A percentile compares a stretch with the other conserved stretches of the same genome.
Evolutionary conservation across 2,888 invertebrate genomes (phyloP).

Genomic region (Diadromus collaris): DNA sequence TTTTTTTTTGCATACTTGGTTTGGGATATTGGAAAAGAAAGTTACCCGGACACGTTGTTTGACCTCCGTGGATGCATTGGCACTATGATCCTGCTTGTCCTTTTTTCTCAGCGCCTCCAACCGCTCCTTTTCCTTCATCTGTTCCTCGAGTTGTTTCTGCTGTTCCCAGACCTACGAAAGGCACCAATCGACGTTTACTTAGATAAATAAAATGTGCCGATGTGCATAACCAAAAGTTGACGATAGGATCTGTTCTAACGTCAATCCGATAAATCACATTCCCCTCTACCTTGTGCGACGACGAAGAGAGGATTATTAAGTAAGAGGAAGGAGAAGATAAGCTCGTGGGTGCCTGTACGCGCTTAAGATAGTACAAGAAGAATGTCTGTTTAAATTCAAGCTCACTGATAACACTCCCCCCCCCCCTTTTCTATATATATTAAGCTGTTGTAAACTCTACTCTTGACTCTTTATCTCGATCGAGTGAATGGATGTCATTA

Average conservation of each 20-base stretch:
- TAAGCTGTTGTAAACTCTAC: slow-evolving; percentile 44
- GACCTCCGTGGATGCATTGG: slow-evolving; percentile 97
- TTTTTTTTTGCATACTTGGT: background rate
- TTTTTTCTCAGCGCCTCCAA: slow-evolving; percentile 94
- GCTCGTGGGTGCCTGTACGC: slow-evolving; percentile 27
- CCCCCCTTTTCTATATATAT: too few relatives aligned
- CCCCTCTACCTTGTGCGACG: background rate
- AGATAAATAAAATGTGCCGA: background rate
- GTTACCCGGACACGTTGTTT: slow-evolving; percentile 95
- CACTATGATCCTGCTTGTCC: slow-evolving; percentile 97
- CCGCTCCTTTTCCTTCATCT: slow-evolving; percentile 90
- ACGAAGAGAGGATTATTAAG: background rate
- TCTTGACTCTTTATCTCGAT: slow-evolving; percentile 46
- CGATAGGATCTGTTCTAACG: background rate
- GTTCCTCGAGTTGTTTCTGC: slow-evolving; percentile 91
- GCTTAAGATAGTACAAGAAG: slow-evolving; percentile 39
- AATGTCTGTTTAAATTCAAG: slow-evolving; percentile 41
- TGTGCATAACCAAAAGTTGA: background rate
- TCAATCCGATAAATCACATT: background rate
- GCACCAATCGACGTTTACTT: background rate
- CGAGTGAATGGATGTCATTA: slow-evolving; percentile 46
- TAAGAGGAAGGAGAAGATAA: background rate
- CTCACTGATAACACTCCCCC: slow-evolving; percentile 42
- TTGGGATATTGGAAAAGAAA: slow-evolving; percentile 3
- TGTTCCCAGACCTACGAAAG: slow-evolving; percentile 92